phyloP scores from a whole-genome alignment of 2,888 invertebrate species.

The Athrips mouffetella region DNA sequence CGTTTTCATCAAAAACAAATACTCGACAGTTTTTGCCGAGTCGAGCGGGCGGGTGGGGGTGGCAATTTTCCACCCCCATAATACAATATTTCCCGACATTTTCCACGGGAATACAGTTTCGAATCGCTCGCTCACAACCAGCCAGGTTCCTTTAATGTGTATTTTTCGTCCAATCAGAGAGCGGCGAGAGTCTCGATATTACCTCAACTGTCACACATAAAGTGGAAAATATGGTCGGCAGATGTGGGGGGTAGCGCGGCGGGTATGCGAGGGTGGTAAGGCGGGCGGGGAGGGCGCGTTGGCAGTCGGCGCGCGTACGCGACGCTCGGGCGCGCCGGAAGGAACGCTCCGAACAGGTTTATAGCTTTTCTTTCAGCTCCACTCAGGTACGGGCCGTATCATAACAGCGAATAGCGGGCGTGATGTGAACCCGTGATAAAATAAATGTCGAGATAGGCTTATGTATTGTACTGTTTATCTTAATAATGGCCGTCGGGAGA shows the following conservation, averaged over 20 bases:
- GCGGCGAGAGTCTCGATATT: slow-evolving; percentile 79
- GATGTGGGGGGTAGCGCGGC: slow-evolving; percentile 63
- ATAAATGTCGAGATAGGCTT: slow-evolving; percentile 79
- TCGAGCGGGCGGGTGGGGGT: slow-evolving; percentile 76
- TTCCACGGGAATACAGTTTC: slow-evolving; percentile 79
- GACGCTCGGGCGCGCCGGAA: slow-evolving; percentile 74
- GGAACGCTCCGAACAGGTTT: slow-evolving; percentile 76
- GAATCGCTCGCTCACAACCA: slow-evolving; percentile 76
- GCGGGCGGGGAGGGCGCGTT: slow-evolving; percentile 45
- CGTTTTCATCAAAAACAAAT: slow-evolving; percentile 80
- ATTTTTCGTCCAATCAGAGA: slow-evolving; percentile 80
- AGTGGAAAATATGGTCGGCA: slow-evolving; percentile 80
- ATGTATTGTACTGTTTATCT: slow-evolving; percentile 79
- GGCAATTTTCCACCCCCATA: slow-evolving; percentile 79
- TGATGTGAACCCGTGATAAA: slow-evolving; percentile 79
- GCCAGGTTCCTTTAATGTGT: slow-evolving; percentile 79
- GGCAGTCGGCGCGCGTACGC: slow-evolving; percentile 71
- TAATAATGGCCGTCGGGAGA: slow-evolving; percentile 75
- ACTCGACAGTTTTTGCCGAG: slow-evolving; percentile 79
- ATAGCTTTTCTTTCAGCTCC: slow-evolving; percentile 79
- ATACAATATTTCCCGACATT: slow-evolving; percentile 79
- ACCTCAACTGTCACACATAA: slow-evolving; percentile 81
- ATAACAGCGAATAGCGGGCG: slow-evolving; percentile 78
- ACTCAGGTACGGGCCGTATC: slow-evolving; percentile 78
- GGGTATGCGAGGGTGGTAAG: slow-evolving; percentile 31